Evolutionary conservation across 2,888 invertebrate genomes (phyloP), one percentile per base, ranked within the genome.

Genomic region (Zaprionus bogoriensis): DNA sequence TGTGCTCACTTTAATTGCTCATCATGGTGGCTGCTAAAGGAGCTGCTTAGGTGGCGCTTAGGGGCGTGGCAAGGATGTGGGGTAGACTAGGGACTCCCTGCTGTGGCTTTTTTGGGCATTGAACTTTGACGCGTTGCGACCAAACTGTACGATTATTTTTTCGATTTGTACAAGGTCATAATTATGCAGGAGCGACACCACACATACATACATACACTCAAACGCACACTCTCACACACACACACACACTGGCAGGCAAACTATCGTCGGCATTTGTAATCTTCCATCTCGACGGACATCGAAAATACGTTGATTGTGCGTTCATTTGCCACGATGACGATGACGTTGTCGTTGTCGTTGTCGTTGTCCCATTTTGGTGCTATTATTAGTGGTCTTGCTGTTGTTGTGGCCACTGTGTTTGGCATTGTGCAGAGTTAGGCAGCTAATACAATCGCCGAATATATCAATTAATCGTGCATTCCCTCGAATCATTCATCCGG

Each of bases 1-100:
- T 60, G 61, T 42, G n/a, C n/a, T 76, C 30, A 27, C 67, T 67
- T 77, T 75, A 77, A 75, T 74, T 75, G 77, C 71, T 60, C 71
- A 71, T 74, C 67, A 71, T 67, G 55, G 41, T 30, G 41, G 6
- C 6, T 9, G 30, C 17, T n/a, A 30, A 20, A 27, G 19, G 23
- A 46, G 28, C 54, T 20, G 6, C 47, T 14, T 30, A 19, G 20
- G 9, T 22, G 39, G 6, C 20, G 20, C 41, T 12, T 5, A 19
- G 3, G 19, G 41, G 6, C 2, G 6, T 20, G 20, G 41, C 27
- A n/a, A n/a, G n/a, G n/a, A n/a, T n/a, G 32, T 0, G 14, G n/a
- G n/a, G n/a, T n/a, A n/a, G n/a, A n/a, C 7, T 9, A n/a, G 22
- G 39, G n/a, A 23, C 53, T 41, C 5, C 50, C 53, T 20, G 61